These are phyloP conservation scores for Falco rusticolus DNA, from an alignment of 2,797 vertebrate species.

Conservation along the genomic window DNA sequence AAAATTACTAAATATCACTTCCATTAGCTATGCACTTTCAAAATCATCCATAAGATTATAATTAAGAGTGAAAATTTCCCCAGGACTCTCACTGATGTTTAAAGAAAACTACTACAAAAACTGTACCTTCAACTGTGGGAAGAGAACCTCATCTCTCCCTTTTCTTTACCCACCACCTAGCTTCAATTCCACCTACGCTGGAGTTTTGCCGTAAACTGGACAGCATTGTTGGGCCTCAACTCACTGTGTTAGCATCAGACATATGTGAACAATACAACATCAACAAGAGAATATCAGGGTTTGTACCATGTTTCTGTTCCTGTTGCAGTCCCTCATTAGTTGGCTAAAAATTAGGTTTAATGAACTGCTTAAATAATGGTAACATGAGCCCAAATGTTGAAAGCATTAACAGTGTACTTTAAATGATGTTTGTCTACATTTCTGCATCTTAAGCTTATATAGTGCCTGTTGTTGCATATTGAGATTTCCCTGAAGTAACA, in stretches of 20 bases:
- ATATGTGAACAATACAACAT: constrained; percentile 98
- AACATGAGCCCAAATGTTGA: not conserved
- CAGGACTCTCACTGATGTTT: not conserved
- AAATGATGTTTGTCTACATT: not conserved
- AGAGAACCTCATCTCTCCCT: not conserved
- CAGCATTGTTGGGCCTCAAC: constrained; percentile 93
- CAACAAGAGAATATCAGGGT: constrained; percentile 95
- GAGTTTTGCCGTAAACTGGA: constrained; percentile 96
- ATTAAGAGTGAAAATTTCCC: not conserved
- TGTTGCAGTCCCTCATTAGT: not conserved
- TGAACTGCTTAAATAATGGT: not conserved
- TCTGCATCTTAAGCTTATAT: not conserved
- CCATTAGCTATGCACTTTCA: not conserved
- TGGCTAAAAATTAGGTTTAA: not conserved
- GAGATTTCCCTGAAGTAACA: not conserved
- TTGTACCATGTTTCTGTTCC: constrained; percentile 64
- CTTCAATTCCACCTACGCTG: constrained; percentile 87
- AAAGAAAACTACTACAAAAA: not conserved
- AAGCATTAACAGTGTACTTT: not conserved
- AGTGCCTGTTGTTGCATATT: not conserved
- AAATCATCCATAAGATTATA: not conserved
- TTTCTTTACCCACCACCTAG: constrained; percentile 67
- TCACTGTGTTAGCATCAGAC: constrained; percentile 94
- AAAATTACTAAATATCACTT: not conserved
- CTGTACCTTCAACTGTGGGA: not conserved